Base-by-base conservation (phyloP, 2,888 invertebrate species). In the Agonum fuliginosum region DNA sequence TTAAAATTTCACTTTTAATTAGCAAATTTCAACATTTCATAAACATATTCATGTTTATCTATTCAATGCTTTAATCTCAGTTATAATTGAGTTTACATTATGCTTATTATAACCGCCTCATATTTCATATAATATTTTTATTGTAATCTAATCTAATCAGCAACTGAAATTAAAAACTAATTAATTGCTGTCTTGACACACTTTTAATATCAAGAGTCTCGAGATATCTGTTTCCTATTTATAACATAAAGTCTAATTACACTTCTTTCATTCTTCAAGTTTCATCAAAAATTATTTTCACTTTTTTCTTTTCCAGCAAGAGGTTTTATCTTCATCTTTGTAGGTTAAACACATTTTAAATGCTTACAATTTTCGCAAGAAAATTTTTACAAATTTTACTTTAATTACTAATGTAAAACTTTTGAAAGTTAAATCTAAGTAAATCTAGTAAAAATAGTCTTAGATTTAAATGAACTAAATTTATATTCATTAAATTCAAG, bases 271-370 rank as follows among this genome's bases (percentile, higher is more conserved):
- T 46, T 2, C 30, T 30, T 62, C 27, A 62, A 62, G 30, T 62
- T 34, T 62, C 58, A 58, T 27, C 3, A 27, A 51, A 58, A 58
- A 58, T 58, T 0, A 46, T 46, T 46, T 46, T 17, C 3, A 1
- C 17, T 14, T 30, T 62, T 62, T 8, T 62, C 34, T 62, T 54
- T 48, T n/a, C 27, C n/a, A 10, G 1, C n/a, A 17, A 20, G 12
- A 8, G 27, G 8, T 17, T 62, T 27, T 14, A 62, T 62, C 58
- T 62, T 62, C 54, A 20, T 54, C 8, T 62, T 30, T 24, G n/a
- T 58, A 30, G 58, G 58, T 27, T 62, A 62, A 62, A 30, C 17
- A 62, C 58, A 62, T 62, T 62, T 62, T 62, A 62, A 62, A 27
- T 62, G 30, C 58, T 62, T 8, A 30, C 17, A 14, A 62, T 30